These are phyloP conservation scores for Dolichomitus sp. DNA, from an alignment of 2,888 invertebrate genomes.

Conservation along the genomic window DNA sequence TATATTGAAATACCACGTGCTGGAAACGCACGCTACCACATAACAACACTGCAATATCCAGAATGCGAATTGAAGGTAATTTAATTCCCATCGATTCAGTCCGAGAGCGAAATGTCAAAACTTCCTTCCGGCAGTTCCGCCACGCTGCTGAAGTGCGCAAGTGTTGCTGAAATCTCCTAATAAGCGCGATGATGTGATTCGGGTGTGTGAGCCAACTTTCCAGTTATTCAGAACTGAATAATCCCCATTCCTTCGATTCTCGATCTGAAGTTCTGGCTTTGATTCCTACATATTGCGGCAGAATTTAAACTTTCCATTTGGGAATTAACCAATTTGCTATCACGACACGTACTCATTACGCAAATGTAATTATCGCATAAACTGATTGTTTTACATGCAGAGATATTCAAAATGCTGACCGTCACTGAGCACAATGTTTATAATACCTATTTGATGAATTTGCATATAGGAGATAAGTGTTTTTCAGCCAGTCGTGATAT, in stretches of 20 bases:
- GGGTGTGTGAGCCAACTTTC: conserved; percentile 6
- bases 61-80: conserved; percentile 46
- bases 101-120: conserved; percentile 51
- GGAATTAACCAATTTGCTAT: conserved; percentile 39
- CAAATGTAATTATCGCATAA: conserved; percentile 43
- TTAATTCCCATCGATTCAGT: conserved; percentile 46
- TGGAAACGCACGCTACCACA: neutral
- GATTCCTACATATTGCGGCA: conserved; percentile 30
- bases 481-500: conserved; percentile 23
- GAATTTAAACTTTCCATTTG: conserved; percentile 42
- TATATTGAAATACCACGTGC: conserved; percentile 25
- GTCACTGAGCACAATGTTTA: conserved; percentile 16
- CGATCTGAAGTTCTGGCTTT: neutral
- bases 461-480: conserved; percentile 20
- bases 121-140: conserved; percentile 8
- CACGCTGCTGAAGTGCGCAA: neutral
- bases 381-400: conserved; percentile 16
- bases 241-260: neutral
- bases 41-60: neutral
- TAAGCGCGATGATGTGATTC: conserved; percentile 5
- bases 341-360: conserved; percentile 41
- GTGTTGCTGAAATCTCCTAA: conserved; percentile 7
- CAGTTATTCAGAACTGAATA: conserved; percentile 2
- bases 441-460: neutral
- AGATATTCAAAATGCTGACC: conserved; percentile 4